Evolutionary conservation across 2,113 vertebrate species (phyloP), one percentile per base, ranked within the genome.

Genomic region (Stegastes partitus): DNA sequence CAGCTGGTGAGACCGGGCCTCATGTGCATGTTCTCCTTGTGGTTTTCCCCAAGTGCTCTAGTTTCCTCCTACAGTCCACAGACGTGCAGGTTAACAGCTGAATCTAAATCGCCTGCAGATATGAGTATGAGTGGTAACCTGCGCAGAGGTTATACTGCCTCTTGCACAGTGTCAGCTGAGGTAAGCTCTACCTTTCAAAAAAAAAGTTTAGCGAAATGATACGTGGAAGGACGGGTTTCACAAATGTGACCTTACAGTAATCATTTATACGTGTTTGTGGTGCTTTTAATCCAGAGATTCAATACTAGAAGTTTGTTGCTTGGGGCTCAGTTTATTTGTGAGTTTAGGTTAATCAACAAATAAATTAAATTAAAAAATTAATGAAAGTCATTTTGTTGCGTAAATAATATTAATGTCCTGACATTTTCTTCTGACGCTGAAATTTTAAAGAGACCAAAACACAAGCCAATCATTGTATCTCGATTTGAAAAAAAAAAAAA

Each of bases 401-500:
- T n/a, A n/a, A n/a, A 19, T 1, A 6, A 49, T 49, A 7, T 56
- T 9, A 25, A 15, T 50, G n/a, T 16, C 42, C 3, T 50, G 49
- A 61, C 21, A 51, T 54, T 34, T 58, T 68, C n/a, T 31, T 21
- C 21, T 56, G 39, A 68, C 69, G 42, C 23, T 16, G 50, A 54
- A 28, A 47, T 39, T 64, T 25, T 50, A 18, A 54, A 4, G 10
- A 28, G 21, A 23, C 2, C 10, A 1, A 18, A 25, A 65, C 54
- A 42, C 23, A 74, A 75, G 79, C 21, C 16, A 65, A 73, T n/a
- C 66, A 37, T 31, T 4, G 11, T 42, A 34, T 51, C 54, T 50
- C 21, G 49, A 61, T 50, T 37, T 57, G 50, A 71, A 63, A 77
- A 79, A 55, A 34, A 74, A 56, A 42, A 45, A 53, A 49, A 71